Percentiles rank a stretch among this genome's conserved stretches.
These are phyloP conservation scores for Cirrhinus molitorella DNA, from an alignment of 2,797 vertebrate genomes.

Conservation along the genomic window DNA sequence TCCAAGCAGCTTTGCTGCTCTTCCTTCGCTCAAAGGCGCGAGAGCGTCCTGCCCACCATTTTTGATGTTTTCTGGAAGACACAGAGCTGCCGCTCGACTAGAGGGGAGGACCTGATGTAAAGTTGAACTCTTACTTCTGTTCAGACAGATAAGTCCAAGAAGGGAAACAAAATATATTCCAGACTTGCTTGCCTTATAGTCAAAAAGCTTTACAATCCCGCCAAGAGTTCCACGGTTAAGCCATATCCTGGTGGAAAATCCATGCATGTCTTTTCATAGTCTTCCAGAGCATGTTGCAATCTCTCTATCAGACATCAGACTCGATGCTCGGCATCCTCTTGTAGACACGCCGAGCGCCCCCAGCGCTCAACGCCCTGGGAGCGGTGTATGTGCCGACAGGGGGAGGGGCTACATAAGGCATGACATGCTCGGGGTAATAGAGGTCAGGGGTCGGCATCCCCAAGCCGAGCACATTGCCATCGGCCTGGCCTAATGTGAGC, in stretches of 20 bases:
- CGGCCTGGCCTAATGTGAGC: constrained; percentile 83
- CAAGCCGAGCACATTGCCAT: constrained; percentile 57
- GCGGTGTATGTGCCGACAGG: constrained; percentile 89
- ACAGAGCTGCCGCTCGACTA: constrained; percentile 55
- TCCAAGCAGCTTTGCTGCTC: constrained; percentile 48
- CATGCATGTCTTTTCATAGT: constrained; percentile 50
- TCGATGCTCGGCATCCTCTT: constrained; percentile 99
- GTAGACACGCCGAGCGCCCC: constrained; percentile 93
- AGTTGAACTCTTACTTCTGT: constrained; percentile 48
- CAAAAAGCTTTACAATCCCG: constrained; percentile 51
- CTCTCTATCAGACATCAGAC: constrained; percentile 92
- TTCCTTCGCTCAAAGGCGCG: constrained; percentile 23
- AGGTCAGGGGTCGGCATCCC: constrained; percentile 79
- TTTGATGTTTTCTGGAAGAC: constrained; percentile 61
- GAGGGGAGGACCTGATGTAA: constrained; percentile 61
- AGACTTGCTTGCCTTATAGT: constrained; percentile 40
- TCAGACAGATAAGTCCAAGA: constrained; percentile 47
- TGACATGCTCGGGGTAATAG: constrained; percentile 93
- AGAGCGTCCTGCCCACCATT: constrained; percentile 45
- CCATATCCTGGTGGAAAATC: constrained; percentile 49
- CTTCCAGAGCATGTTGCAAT: background rate
- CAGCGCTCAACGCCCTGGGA: constrained; percentile 92
- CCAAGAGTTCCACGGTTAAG: constrained; percentile 38
- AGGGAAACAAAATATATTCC: constrained; percentile 56
- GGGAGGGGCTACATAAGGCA: constrained; percentile 92